phyloP scores from a whole-genome alignment of 2,888 invertebrate genomes.

The Andrena haemorrhoa region DNA sequence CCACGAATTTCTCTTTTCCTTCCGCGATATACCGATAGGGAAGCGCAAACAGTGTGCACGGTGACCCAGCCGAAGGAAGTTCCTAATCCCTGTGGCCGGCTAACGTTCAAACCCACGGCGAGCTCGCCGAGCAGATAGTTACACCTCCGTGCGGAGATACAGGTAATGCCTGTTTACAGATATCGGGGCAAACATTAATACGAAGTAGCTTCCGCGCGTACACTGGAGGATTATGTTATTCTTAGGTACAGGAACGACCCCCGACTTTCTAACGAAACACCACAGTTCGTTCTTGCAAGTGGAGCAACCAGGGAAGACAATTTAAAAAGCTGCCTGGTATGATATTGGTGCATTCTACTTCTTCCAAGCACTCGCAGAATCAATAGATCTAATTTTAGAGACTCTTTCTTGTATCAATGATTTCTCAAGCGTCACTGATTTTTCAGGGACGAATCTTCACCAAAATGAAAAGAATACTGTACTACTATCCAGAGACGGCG shows the following conservation, averaged over 20 bases:
- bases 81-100: slow-evolving; percentile 83
- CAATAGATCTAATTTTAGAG: too few relatives aligned
- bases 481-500: neutral
- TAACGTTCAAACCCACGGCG: slow-evolving; percentile 81
- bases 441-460: neutral
- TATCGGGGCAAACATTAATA: slow-evolving; percentile 84
- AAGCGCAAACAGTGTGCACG: slow-evolving; percentile 74
- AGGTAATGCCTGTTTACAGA: slow-evolving; percentile 83
- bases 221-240: slow-evolving; percentile 83
- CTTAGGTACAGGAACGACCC: slow-evolving; percentile 72
- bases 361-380: too few relatives aligned
- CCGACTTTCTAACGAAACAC: slow-evolving; percentile 55
- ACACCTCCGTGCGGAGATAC: slow-evolving; percentile 74
- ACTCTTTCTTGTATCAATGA: too few relatives aligned
- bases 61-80: slow-evolving; percentile 79
- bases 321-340: neutral
- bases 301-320: neutral
- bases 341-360: too few relatives aligned
- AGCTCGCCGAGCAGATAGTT: slow-evolving; percentile 76
- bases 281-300: neutral
- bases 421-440: too few relatives aligned
- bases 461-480: neutral
- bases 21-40: slow-evolving; percentile 65
- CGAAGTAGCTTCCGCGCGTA: slow-evolving; percentile 76
- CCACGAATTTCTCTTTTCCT: slow-evolving; percentile 73